Evolutionary conservation across 2,888 invertebrate species (phyloP), one percentile per base, ranked within the genome.

Genomic region (Graphium colonna): DNA sequence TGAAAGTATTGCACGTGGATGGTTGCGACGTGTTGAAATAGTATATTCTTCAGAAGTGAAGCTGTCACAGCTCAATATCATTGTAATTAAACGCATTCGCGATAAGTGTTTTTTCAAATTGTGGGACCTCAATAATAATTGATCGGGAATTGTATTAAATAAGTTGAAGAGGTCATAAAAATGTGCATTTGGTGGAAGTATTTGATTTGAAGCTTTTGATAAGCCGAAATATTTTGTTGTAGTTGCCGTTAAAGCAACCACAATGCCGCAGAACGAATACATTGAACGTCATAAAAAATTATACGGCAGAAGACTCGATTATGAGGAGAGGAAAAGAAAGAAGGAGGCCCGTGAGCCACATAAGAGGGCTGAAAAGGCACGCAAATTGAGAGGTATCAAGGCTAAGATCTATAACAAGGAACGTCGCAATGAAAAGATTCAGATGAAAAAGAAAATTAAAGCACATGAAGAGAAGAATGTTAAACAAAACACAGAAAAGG

Each of bases 241-340:
- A 89, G 87, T 88, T 83, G 85, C 85, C 85, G 89, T 77, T 71
- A 79, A 82, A 88, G 82, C 87, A 86, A 82, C 84, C 86, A 91
- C 77, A 83, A 97, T 97, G 98, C 98, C 98, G 77, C 99, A 99
- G 92, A 99, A 99, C 93, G 99, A 99, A 89, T 98, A 99, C 82
- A 99, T 99, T 89, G 99, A 99, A 73, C 94, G 98, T 60, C 98
- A 98, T 83, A 95, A 96, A 76, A 99, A 99, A 84, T 93, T 99
- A 33, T 95, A 97, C 91, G 99, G 99, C 74, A 93, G 97, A 69
- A 93, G 99, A 59, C 93, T 99, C 59, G 99, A 99, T 91, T 97
- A 99, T 93, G 97, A 99, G 86, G 99, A 99, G 82, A 92, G 97
- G 57, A 97, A 97, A 83, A 91, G 99, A 31, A 99, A 99, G 87